These are phyloP conservation scores for Catonia carolina DNA, from an alignment of 2,888 invertebrate species.

Conservation along the genomic window DNA sequence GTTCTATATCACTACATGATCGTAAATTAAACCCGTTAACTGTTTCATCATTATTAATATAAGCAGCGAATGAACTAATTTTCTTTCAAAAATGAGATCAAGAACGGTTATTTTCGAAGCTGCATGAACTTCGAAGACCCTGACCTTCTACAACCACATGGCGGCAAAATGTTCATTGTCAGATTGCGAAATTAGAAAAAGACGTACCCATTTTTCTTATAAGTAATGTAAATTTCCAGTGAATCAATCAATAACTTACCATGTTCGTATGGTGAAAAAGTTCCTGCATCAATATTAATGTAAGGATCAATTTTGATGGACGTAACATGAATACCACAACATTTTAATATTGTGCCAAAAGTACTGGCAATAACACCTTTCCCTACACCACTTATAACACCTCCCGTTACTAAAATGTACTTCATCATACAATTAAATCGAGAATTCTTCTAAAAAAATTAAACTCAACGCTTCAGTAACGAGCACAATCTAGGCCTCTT, in stretches of 20 bases:
- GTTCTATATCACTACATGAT: too few relatives aligned
- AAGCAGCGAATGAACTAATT: too few relatives aligned
- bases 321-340: conserved; percentile 91
- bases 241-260: conserved; percentile 59
- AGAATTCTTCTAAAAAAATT: too few relatives aligned
- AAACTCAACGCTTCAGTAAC: too few relatives aligned
- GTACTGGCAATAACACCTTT: conserved; percentile 95
- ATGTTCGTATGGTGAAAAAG: conserved; percentile 98
- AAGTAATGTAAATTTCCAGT: background rate
- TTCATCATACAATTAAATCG: conserved; percentile 64
- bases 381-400: conserved; percentile 97
- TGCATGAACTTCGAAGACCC: too few relatives aligned
- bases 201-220: too few relatives aligned
- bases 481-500: too few relatives aligned
- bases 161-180: conserved; percentile 3
- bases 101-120: too few relatives aligned
- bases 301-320: conserved; percentile 99
- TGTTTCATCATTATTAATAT: too few relatives aligned
- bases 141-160: conserved; percentile 1
- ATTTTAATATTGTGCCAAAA: conserved; percentile 91
- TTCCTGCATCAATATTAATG: conserved; percentile 98
- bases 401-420: conserved; percentile 96
- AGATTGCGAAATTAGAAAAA: too few relatives aligned
- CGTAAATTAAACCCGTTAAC: too few relatives aligned
- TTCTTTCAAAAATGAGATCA: too few relatives aligned